Percentiles rank a stretch among this genome's conserved stretches.
phyloP scores from a whole-genome alignment of 23 tunicate genomes.

The Ciona savignyi region DNA sequence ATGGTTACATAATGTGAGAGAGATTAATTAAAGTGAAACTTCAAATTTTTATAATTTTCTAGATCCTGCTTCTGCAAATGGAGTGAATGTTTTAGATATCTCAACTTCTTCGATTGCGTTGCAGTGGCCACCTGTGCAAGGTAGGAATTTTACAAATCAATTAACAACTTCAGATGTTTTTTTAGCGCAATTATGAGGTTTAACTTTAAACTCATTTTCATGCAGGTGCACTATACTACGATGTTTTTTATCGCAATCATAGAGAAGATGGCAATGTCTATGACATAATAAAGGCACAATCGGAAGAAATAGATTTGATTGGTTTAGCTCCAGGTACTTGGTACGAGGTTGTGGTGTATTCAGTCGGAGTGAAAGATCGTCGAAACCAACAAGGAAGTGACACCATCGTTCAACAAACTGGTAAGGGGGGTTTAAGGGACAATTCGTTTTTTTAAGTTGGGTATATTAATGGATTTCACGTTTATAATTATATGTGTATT shows the following conservation, averaged over 20 bases:
- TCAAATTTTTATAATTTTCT: not conserved
- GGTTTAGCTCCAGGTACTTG: too few relatives aligned
- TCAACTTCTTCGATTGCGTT: constrained; percentile 43
- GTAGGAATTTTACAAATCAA: too few relatives aligned
- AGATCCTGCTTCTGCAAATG: constrained; percentile 44
- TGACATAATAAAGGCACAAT: not conserved
- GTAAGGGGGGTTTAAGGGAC: constrained; percentile 18
- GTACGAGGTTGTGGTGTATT: too few relatives aligned
- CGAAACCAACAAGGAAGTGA: constrained; percentile 47
- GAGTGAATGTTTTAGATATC: constrained; percentile 8
- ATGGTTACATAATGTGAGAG: too few relatives aligned
- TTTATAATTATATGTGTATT: too few relatives aligned
- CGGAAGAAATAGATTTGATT: too few relatives aligned
- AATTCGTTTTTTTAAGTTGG: not conserved
- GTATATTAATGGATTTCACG: too few relatives aligned
- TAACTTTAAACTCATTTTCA: too few relatives aligned
- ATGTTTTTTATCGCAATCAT: constrained; percentile 5
- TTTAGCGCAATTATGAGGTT: too few relatives aligned
- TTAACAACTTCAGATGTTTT: too few relatives aligned
- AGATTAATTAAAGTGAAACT: not conserved
- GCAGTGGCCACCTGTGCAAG: constrained; percentile 36
- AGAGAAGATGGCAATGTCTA: not conserved
- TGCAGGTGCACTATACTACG: constrained; percentile 20
- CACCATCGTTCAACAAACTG: constrained; percentile 23
- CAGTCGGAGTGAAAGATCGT: too few relatives aligned